Evolutionary conservation across 2,113 vertebrate genomes (phyloP), one percentile per base, ranked within the genome.

Genomic region (Antigone vipio): DNA sequence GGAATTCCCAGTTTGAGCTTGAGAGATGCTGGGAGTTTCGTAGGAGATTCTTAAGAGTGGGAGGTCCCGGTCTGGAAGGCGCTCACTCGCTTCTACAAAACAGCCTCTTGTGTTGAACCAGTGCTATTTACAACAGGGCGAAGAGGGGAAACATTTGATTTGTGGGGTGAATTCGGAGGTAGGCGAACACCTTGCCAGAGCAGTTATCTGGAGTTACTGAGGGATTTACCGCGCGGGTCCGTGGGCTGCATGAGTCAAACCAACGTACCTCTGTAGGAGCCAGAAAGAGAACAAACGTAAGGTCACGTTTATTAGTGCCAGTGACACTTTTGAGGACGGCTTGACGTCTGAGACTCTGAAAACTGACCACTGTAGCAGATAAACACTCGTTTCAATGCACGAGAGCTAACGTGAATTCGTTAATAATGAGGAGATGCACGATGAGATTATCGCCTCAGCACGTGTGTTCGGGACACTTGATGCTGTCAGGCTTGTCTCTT

Each of bases 391-490:
- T 34, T 10, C n/a, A 19, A n/a, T 3, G 55, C 26, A 44, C 27
- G n/a, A 59, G 73, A 42, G 79, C 85, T 22, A 16, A 56, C 2
- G 27, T 11, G 53, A 9, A 2, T 17, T 55, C 35, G 2, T 15
- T 6, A 20, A 9, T 23, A 15, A 18, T 0, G 67, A 47, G 49
- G 34, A 73, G 66, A 6, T 12, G 32, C n/a, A 8, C 0, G 9
- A 16, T 15, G 78, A 52, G 83, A 15, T 73, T 9, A 19, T 7
- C 23, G 72, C 73, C 35, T 50, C 83, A 24, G 59, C 66, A 42
- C 24, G 0, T 62, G 17, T 6, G 4, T 20, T 45, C 4, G 8
- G 76, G 56, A 29, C 30, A 0, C 55, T 15, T 2, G 22, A 3
- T n/a, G 80, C 62, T 27, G 40, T n/a, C 15, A 11, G 56, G 38